A percentile compares a stretch with the other conserved stretches of the same genome.
Conservation (phyloP, 1,140 invertebrate genomes). For the Spodoptera frugiperda region DNA sequence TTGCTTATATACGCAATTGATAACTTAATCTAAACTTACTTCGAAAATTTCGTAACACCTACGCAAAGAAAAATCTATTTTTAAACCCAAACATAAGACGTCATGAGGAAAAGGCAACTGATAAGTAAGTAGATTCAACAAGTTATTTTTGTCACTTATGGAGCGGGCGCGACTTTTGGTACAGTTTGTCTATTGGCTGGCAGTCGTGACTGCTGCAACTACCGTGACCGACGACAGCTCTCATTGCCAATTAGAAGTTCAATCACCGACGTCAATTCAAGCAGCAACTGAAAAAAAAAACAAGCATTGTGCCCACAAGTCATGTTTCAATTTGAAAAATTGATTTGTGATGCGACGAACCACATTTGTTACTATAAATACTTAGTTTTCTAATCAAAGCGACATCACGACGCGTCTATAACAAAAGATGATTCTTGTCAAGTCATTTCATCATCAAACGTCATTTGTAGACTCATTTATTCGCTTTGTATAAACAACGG, state of each 20-base stretch:
- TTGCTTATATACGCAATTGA: too few species aligned
- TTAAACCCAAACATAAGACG: neutral
- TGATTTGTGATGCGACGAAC: conserved; percentile 67
- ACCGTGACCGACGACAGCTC: conserved; percentile 56
- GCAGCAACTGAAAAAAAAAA: conserved; percentile 60
- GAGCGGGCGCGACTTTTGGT: neutral
- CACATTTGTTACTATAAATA: conserved; percentile 45
- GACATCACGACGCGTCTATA: conserved; percentile 55
- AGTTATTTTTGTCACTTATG: neutral
- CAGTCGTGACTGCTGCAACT: conserved; percentile 53
- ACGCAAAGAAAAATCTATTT: neutral
- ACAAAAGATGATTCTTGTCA: conserved; percentile 52
- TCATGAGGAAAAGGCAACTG: conserved; percentile 17
- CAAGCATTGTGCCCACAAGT: conserved; percentile 61
- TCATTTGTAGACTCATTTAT: conserved; percentile 49
- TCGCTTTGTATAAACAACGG: conserved; percentile 36
- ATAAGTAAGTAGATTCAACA: too few species aligned
- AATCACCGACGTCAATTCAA: conserved; percentile 66
- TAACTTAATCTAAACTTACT: too few species aligned
- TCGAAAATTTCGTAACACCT: too few species aligned
- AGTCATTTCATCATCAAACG: conserved; percentile 50
- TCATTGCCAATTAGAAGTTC: conserved; percentile 73
- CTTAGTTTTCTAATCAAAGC: conserved; percentile 55
- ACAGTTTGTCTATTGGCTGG: neutral
- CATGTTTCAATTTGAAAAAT: conserved; percentile 77